phyloP scores from a whole-genome alignment of 92 coral and sea anemone genomes.

The Micromussa lordhowensis region DNA sequence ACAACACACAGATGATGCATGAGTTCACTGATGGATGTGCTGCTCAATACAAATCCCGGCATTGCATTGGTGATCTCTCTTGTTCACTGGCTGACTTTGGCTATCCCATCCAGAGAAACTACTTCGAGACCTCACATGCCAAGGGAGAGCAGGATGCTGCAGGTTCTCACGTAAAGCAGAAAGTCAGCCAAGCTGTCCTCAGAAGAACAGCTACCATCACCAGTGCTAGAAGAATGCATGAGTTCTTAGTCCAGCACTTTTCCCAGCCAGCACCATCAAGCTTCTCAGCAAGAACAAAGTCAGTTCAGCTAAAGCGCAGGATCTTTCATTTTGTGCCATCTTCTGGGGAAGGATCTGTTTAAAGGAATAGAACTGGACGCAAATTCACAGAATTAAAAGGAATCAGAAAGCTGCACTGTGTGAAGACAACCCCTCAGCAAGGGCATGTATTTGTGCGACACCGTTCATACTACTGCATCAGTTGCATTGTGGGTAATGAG shows the following conservation, averaged over 20 bases:
- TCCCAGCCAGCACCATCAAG: constrained; percentile 22
- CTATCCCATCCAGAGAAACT: constrained; percentile 25
- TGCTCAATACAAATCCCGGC: constrained; percentile 30
- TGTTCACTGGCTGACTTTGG: constrained; percentile 53
- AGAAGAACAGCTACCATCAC: constrained; percentile 28
- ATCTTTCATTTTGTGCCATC: constrained; percentile 34
- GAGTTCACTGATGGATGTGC: constrained; percentile 39
- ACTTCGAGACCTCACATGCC: constrained; percentile 38
- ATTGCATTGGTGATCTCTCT: constrained; percentile 6
- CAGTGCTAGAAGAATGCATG: constrained; percentile 26
- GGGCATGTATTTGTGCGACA: too few relatives aligned
- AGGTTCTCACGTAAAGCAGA: too few relatives aligned
- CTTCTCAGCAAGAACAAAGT: constrained; percentile 31
- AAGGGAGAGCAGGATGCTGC: too few relatives aligned
- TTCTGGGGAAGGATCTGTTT: too few relatives aligned
- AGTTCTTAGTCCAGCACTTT: constrained; percentile 23
- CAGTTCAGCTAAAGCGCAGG: constrained; percentile 25
- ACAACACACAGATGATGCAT: not conserved
- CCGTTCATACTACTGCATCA: too few relatives aligned
- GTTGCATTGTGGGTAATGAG: too few relatives aligned
- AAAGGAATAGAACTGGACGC: too few relatives aligned
- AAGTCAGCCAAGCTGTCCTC: constrained; percentile 39
- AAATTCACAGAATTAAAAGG: too few relatives aligned
- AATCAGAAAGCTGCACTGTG: too few relatives aligned
- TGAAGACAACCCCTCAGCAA: too few relatives aligned